Base-by-base conservation (phyloP, 2,113 vertebrate species). In the Numida meleagris region DNA sequence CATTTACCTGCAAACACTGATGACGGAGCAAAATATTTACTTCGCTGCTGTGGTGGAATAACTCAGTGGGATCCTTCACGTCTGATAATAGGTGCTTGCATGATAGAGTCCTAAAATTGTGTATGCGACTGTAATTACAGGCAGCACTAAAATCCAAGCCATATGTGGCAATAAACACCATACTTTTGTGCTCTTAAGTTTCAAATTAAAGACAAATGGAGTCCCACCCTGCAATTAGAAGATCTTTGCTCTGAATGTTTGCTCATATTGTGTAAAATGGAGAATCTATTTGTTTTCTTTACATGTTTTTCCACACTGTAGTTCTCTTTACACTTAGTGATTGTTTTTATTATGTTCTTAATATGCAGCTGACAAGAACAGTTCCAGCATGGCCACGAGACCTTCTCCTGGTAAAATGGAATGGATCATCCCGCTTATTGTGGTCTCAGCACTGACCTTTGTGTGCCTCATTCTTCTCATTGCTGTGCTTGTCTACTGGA, bases 401-500 rank as follows among this genome's bases (percentile, higher is more conserved):
- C 98, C 98, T 19, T 97, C 98, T 48, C 98, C 98, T 36, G 98
- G 98, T 93, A 98, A 98, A 97, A 98, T 99, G 99, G 99, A 99
- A 95, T 99, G 99, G 99, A 98, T 99, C 70, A 98, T 99, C 95
- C 99, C 99, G 10, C 97, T 99, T 97, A 98, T 99, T 92, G 99
- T 99, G 96, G 99, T 99, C 53, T 99, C 99, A 59, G 98, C 99
- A 76, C 98, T 99, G 97, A 99, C 99, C 58, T 99, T 99, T 50
- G 97, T 99, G 97, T 99, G 99, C 97, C 98, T 99, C 97, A 98
- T 99, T 91, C 98, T 99, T 94, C 99, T 99, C 96, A 98, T 99
- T 76, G 98, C 98, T 83, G 98, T 99, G 95, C 98, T 99, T 89
- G 98, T 99, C 76, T 99, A 99, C 98, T 99, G 99, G 99, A 99